These are phyloP conservation scores for Dipodomys spectabilis DNA, from an alignment of 2,113 vertebrate species.

Conservation along the genomic window DNA sequence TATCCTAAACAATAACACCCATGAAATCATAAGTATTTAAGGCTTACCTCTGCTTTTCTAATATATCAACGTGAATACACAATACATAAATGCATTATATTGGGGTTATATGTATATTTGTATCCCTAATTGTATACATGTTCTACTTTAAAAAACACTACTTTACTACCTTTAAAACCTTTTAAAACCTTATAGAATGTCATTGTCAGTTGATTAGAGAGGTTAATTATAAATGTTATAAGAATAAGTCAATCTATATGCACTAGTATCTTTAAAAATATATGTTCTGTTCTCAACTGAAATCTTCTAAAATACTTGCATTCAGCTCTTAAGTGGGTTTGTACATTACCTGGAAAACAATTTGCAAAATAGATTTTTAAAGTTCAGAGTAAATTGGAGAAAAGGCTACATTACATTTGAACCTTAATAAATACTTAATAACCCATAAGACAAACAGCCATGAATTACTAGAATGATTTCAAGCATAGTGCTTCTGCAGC, in stretches of 20 bases:
- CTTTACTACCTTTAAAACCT: slow-evolving; percentile 57
- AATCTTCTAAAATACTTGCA: slow-evolving; percentile 66
- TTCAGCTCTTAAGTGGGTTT: slow-evolving; percentile 63
- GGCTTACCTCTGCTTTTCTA: no score
- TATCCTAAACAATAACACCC: neutral
- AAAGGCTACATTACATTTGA: slow-evolving; percentile 77
- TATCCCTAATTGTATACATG: slow-evolving; percentile 76
- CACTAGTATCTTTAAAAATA: slow-evolving; percentile 62
- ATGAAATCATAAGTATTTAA: neutral
- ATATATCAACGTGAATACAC: no score
- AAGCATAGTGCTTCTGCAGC: slow-evolving; percentile 60
- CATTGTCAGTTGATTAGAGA: slow-evolving; percentile 82
- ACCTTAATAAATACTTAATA: slow-evolving; percentile 83
- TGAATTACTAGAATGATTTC: slow-evolving; percentile 73
- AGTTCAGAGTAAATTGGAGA: slow-evolving; percentile 78
- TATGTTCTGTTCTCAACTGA: slow-evolving; percentile 49
- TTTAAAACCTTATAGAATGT: slow-evolving; percentile 71
- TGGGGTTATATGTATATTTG: slow-evolving; percentile 64
- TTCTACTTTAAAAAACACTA: slow-evolving; percentile 81
- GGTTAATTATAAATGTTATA: slow-evolving; percentile 75
- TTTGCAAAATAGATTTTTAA: slow-evolving; percentile 78
- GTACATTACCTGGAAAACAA: slow-evolving; percentile 77
- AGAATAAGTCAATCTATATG: slow-evolving; percentile 57
- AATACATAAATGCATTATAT: no score
- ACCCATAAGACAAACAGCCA: slow-evolving; percentile 71